Percentiles rank a stretch among this genome's conserved stretches.
These are phyloP conservation scores for Esox niger DNA, from an alignment of 2,113 vertebrate genomes.

Conservation along the genomic window DNA sequence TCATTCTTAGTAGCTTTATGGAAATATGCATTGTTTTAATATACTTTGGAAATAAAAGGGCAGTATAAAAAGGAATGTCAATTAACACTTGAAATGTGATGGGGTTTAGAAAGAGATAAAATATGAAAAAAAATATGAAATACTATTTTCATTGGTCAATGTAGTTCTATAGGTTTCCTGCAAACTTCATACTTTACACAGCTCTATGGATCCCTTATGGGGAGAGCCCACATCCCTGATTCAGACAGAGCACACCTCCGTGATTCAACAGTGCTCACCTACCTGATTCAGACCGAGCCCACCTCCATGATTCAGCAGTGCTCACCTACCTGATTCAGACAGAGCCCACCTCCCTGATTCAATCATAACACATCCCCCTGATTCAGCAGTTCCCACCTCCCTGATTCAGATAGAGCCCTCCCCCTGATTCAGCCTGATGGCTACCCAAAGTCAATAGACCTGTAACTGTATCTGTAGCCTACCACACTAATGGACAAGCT, in stretches of 20 bases:
- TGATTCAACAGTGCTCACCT: background rate
- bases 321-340: background rate
- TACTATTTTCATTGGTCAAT: too few species aligned
- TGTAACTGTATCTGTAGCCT: slow-evolving; percentile 23
- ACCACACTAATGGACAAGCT: slow-evolving; percentile 47
- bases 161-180: too few species aligned
- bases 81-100: background rate
- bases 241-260: too few species aligned
- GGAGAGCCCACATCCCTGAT: background rate
- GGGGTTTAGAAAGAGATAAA: too few species aligned
- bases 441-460: slow-evolving; percentile 11
- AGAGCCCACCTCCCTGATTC: background rate
- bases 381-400: too few species aligned
- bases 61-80: background rate
- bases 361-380: too few species aligned
- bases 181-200: background rate
- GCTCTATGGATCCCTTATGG: background rate
- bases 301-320: background rate
- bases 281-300: too few species aligned
- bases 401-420: background rate
- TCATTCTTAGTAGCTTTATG: slow-evolving; percentile 52
- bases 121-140: too few species aligned
- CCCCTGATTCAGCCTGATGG: background rate
- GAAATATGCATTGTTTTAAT: slow-evolving; percentile 24
- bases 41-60: background rate